These are phyloP conservation scores for Zygothrica quintamaculata DNA, from an alignment of 2,888 invertebrate species.

Conservation along the genomic window DNA sequence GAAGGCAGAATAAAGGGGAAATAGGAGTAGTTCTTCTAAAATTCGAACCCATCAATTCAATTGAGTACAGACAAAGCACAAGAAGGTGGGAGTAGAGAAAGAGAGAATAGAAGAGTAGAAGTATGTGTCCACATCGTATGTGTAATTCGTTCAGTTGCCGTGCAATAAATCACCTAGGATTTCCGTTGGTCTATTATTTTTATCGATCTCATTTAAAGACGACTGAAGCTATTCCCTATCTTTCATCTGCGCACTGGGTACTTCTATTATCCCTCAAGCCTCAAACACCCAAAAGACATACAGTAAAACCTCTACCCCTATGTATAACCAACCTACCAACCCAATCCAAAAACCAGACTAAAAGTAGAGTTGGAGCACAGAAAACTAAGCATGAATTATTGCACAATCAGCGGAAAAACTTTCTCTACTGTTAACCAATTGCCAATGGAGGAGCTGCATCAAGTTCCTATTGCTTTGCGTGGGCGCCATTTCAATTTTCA, in stretches of 20 bases:
- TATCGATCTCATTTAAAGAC: constrained; percentile 73
- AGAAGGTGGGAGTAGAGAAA: not conserved
- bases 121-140: constrained; percentile 46
- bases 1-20: constrained; percentile 44
- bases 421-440: constrained; percentile 53
- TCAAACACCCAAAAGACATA: constrained; percentile 5
- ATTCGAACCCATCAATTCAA: constrained; percentile 60
- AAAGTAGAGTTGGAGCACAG: constrained; percentile 45
- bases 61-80: constrained; percentile 32
- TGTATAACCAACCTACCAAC: constrained; percentile 8
- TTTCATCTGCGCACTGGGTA: constrained; percentile 55
- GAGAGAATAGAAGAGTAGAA: not conserved
- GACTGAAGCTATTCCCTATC: constrained; percentile 67
- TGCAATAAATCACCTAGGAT: constrained; percentile 81
- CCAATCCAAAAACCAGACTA: constrained; percentile 5
- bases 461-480: constrained; percentile 35
- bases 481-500: constrained; percentile 59
- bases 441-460: constrained; percentile 44
- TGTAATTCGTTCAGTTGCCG: constrained; percentile 66
- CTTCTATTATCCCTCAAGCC: constrained; percentile 19
- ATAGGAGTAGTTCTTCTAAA: constrained; percentile 45
- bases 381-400: constrained; percentile 78
- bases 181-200: constrained; percentile 73
- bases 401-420: constrained; percentile 76
- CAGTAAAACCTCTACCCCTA: no score